Base-by-base conservation (phyloP, 2,113 vertebrate species). In the Tichodroma muraria region DNA sequence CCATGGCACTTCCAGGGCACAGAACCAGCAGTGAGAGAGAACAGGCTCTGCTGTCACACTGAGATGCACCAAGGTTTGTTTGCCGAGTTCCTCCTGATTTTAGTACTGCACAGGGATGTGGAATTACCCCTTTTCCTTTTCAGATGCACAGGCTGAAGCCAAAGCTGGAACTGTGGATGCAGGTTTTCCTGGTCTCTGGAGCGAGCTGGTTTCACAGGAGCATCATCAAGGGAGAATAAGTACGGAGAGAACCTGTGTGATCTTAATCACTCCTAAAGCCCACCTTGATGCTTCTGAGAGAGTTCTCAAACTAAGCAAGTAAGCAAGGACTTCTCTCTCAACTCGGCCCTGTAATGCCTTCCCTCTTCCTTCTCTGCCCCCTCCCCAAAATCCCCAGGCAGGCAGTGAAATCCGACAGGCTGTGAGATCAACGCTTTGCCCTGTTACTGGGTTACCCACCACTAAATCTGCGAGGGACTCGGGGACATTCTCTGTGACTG, bases 101-200 rank as follows among this genome's bases (percentile, higher is more conserved):
- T 56, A 69, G 88, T 11, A 4, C 76, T 81, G 47, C 6, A 68
- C 56, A 88, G 57, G 24, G 54, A 84, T 68, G 88, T 89, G 92
- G 88, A 90, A 63, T 93, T 85, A 19, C 52, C 54, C 75, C 49
- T 72, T 91, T 95, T 85, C 49, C 94, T 96, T 96, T 97, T 83
- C 88, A 89, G 92, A 82, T 61, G 81, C 89, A 73, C 80, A 40
- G 31, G 79, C 72, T 84, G 89, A 95, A 95, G 66, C 73, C 81
- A 76, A 87, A 92, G 86, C 72, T 92, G 96, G n/a, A 65, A 33
- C 85, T 5, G 3, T 60, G 57, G 73, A 24, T 75, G 77, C 56
- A 73, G 57, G 19, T 72, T 89, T 89, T 96, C 95, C 94, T 94
- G 94, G 95, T 92, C 88, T 95, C 72, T 80, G 96, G 90, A 95